Evolutionary conservation across 2,113 vertebrate genomes (phyloP), one percentile per base, ranked within the genome.

Genomic region (Phycodurus eques): DNA sequence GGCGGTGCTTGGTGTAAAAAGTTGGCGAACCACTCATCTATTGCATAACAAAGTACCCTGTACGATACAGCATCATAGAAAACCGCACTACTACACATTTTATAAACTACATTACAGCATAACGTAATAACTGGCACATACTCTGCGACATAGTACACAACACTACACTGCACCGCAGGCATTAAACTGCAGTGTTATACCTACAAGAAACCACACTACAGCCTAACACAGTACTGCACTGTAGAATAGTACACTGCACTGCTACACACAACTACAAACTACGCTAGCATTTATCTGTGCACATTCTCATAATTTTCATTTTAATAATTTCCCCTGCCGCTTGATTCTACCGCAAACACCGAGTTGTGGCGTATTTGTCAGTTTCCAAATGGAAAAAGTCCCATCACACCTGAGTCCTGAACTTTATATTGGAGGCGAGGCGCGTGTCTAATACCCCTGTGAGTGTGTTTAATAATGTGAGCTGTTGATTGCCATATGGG

Each of bases 401-500:
- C 8, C 5, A 2, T 57, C 80, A 73, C 86, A 88, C 85, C 87
- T 86, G 76, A 82, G 85, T 88, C 81, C 22, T 54, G 68, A 49
- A 82, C 79, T 77, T 35, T 72, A 71, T 74, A 60, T 60, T 67
- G 31, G 61, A 78, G 76, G 73, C 76, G 73, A 56, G 63, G 71
- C 76, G 80, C 70, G 84, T 87, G 87, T 85, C 78, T 81, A 89
- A 84, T 80, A 77, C 62, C 57, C 54, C 33, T 35, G 59, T 1
- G 12, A 85, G 87, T 83, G 88, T 85, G 79, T 85, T 84, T 88
- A 87, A 90, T 89, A 88, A 83, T 74, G 76, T 59, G 75, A 77
- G 83, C 74, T 79, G 79, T 83, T 79, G 85, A 87, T 90, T 85
- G 80, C 88, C 87, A 84, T 89, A 85, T 81, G 89, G 87, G 87